Evolutionary conservation across 2,113 vertebrate species (phyloP), one percentile per base, ranked within the genome.

Genomic region (Hippoglossus stenolepis): DNA sequence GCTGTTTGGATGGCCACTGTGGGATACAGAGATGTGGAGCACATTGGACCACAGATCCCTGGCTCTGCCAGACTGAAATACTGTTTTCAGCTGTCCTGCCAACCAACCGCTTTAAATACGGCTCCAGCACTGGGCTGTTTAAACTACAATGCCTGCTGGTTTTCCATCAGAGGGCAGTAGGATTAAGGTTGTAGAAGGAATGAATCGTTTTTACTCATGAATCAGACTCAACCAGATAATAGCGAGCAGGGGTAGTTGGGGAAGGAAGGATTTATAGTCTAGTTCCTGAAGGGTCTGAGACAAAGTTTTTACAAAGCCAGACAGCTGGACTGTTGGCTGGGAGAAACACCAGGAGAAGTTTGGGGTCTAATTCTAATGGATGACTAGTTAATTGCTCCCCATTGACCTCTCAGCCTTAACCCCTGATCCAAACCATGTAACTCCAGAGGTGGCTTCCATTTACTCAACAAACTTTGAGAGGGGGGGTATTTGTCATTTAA

Each of bases 261-360:
- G 15, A 38, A 14, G 40, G 53, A 49, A 14, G 40, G 53, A 45
- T 58, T 58, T 72, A 51, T 18, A 7, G 58, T 85, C 63, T 49
- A 68, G 28, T 75, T 89, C 83, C 80, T 76, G 65, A 69, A 79
- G 68, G 75, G 61, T 76, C 66, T 66, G 70, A 71, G 66, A 86
- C 63, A 40, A 57, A 54, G 77, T 82, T 76, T 85, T 85, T 73
- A 64, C 82, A 72, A 77, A 87, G 90, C 87, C 89, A 89, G 86
- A 92, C 92, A 94, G 92, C 93, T 92, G 93, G 93, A 91, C 93
- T 94, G 92, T 87, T 93, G 93, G 91, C 89, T 79, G 77, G 77
- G 80, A 88, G 83, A 78, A 77, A 79, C 73, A 64, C 79, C 65
- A 70, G 70, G 67, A 77, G 77, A 67, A 84, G 66, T 65, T 24